These are phyloP conservation scores for Piscicola geometra DNA, from an alignment of 2,888 invertebrate species.

Conservation along the genomic window DNA sequence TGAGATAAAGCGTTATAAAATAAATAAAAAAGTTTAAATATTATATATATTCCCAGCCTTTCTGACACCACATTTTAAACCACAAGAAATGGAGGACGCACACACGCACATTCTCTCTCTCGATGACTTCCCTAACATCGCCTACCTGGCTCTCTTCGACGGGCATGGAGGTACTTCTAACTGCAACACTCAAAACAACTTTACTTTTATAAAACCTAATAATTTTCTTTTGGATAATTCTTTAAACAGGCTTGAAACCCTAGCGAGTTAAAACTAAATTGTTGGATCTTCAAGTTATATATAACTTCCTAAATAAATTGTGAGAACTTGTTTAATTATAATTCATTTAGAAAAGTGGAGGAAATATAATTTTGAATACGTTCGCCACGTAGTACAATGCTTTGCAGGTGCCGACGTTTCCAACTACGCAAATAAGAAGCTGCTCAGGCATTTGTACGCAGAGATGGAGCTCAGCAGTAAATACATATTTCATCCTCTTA, in stretches of 20 bases:
- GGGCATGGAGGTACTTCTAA: conserved; percentile 73
- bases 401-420: conserved; percentile 81
- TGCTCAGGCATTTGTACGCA: conserved; percentile 69
- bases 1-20: not conserved
- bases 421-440: conserved; percentile 86
- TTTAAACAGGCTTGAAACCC: too few species aligned
- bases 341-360: too few species aligned
- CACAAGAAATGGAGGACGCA: conserved; percentile 87
- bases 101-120: conserved; percentile 86
- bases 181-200: too few species aligned
- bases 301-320: too few species aligned
- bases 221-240: conserved; percentile 1
- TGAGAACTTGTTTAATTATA: too few species aligned
- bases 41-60: too few species aligned
- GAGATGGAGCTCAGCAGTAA: too few species aligned
- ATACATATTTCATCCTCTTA: too few species aligned
- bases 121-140: conserved; percentile 78
- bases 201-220: not conserved
- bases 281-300: too few species aligned
- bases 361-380: not conserved
- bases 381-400: conserved; percentile 45
- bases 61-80: not conserved
- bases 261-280: too few species aligned
- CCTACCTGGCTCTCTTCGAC: conserved; percentile 95
- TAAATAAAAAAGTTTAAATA: too few species aligned